Conservation (phyloP, 2,113 vertebrate species). For the Nothoprocta pentlandii region DNA sequence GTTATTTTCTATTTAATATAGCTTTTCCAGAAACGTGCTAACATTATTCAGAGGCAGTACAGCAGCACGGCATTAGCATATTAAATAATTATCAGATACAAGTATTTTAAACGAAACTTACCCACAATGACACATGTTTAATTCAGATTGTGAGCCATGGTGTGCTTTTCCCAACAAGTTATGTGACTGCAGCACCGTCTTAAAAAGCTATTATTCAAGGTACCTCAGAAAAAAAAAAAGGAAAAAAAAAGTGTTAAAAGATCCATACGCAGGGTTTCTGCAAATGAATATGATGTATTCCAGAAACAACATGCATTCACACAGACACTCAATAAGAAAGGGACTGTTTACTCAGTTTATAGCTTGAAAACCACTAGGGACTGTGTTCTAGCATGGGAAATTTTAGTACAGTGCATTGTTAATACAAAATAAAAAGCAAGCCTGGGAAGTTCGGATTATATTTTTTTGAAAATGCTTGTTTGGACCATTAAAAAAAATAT, state of each 20-base stretch:
- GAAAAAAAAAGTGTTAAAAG: conserved; percentile 49
- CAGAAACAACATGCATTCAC: conserved; percentile 70
- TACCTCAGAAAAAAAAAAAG: not conserved
- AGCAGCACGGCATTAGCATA: conserved; percentile 30
- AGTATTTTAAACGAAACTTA: conserved; percentile 66
- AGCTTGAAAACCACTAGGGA: conserved; percentile 77
- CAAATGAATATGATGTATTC: conserved; percentile 77
- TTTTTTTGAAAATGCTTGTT: conserved; percentile 72
- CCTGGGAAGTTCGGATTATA: conserved; percentile 73
- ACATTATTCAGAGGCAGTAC: conserved; percentile 36
- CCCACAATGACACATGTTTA: conserved; percentile 53
- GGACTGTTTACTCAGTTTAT: conserved; percentile 77
- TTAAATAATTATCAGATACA: conserved; percentile 60
- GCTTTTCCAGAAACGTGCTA: conserved; percentile 44
- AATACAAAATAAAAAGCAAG: conserved; percentile 78
- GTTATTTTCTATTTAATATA: conserved; percentile 16
- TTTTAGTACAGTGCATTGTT: conserved; percentile 74
- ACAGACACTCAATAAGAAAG: conserved; percentile 75
- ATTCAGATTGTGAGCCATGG: conserved; percentile 53
- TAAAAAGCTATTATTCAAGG: conserved; percentile 60
- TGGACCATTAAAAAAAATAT: conserved; percentile 72
- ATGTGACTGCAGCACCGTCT: not conserved
- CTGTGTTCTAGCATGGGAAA: conserved; percentile 73
- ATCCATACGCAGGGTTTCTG: conserved; percentile 66
- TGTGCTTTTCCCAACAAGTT: conserved; percentile 58